Conservation (phyloP, 2,797 vertebrate genomes). For the Bradypodion ventrale region DNA sequence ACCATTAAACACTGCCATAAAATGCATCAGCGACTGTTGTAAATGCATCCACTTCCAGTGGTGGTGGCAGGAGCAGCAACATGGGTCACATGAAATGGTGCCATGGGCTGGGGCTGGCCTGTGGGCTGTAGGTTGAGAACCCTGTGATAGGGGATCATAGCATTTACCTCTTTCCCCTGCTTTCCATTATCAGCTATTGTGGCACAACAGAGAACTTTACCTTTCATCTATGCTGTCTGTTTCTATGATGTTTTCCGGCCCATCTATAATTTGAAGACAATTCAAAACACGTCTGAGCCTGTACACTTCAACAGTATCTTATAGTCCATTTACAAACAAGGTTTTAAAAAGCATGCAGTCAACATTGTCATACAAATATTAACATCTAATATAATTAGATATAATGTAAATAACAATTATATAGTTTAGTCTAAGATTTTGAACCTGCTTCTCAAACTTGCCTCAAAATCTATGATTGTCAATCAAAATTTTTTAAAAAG, state of each 20-base stretch:
- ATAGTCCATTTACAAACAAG: neutral
- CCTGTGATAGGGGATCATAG: too few relatives aligned
- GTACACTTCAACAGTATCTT: neutral
- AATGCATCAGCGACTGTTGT: too few relatives aligned
- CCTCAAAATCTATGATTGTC: neutral
- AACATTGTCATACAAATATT: neutral
- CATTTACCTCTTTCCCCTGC: neutral
- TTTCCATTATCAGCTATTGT: neutral
- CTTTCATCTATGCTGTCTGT: constrained; percentile 75
- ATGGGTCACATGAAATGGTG: too few relatives aligned
- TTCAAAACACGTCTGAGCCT: constrained; percentile 27
- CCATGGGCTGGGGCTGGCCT: too few relatives aligned
- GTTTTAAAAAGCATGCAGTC: neutral
- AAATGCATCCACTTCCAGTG: too few relatives aligned
- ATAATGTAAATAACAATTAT: neutral
- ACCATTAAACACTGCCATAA: too few relatives aligned
- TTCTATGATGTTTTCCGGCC: constrained; percentile 75
- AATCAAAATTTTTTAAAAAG: neutral
- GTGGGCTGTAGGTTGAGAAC: too few relatives aligned
- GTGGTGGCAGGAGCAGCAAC: too few relatives aligned
- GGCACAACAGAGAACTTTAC: constrained; percentile 67
- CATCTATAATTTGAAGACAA: constrained; percentile 68
- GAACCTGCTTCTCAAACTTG: neutral
- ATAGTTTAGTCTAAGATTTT: neutral
- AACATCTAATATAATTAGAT: neutral